Base-by-base conservation (phyloP, 2,797 vertebrate species). In the Rhynchotus rufescens region DNA sequence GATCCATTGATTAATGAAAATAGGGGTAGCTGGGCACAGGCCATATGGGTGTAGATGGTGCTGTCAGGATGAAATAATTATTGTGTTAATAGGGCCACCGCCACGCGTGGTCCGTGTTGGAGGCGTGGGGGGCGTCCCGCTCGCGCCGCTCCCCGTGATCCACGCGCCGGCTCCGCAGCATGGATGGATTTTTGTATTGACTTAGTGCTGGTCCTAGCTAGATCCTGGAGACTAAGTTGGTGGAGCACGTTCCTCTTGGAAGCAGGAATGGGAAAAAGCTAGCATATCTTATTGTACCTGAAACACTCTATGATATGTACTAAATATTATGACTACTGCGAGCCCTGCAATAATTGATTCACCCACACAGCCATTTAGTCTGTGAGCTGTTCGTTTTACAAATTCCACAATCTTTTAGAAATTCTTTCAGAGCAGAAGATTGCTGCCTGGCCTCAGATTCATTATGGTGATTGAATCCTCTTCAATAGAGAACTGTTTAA, bases 321-420 rank as follows among this genome's bases (percentile, higher is more conserved):
- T 98, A 98, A 98, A 98, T 98, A 98, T 98, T 98, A 98, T 98
- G 98, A 98, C 98, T 98, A 97, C 97, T 97, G 97, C 60, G 92
- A 98, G 98, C 98, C 97, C 96, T 97, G 94, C 97, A 97, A 98
- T 98, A 98, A 98, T 98, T 98, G 98, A 98, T 98, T 98, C 98
- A 98, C 98, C 98, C 97, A 98, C 97, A 97, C 98, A 98, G 97
- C 98, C 98, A 98, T 98, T 98, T 98, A 98, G 98, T 98, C 97
- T 98, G 97, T 84, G 97, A 98, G 98, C 98, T 98, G 98, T 98
- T 98, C 98, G 98, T 98, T 98, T 98, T 98, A 98, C 98, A 98
- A 98, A 98, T 98, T 99, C 98, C 98, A 98, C 98, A 98, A 98
- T 98, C 98, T 98, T 98, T 98, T 98, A 98, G 98, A 98, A 98